These are phyloP conservation scores for Sphyrna mokarran DNA, from an alignment of 2,113 vertebrate genomes.

Conservation along the genomic window DNA sequence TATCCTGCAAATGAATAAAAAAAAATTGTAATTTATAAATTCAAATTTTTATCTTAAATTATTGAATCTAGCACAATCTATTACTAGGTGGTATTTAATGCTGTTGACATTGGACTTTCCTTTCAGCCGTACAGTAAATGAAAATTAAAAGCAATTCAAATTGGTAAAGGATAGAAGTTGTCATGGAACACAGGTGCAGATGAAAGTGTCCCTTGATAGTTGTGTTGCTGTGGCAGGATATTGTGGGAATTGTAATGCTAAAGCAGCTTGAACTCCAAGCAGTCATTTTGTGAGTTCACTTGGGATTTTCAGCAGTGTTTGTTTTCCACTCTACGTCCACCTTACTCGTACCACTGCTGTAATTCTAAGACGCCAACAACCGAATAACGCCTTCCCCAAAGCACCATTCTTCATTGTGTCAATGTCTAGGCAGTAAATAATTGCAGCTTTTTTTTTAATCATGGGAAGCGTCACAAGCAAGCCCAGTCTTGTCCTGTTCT, in stretches of 20 bases:
- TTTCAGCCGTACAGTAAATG: background rate
- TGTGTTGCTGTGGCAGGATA: background rate
- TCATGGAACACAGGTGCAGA: background rate
- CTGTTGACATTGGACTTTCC: background rate
- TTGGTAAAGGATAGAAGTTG: background rate
- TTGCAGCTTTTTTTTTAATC: background rate
- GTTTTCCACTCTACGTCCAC: background rate
- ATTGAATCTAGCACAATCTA: background rate
- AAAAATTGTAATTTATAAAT: background rate
- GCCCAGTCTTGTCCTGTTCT: background rate
- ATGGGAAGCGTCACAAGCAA: background rate
- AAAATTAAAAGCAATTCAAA: background rate
- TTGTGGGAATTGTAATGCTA: background rate
- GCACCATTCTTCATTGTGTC: background rate
- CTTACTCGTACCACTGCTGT: background rate
- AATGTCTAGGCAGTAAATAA: background rate
- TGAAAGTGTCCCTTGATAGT: background rate
- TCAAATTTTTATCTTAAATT: background rate
- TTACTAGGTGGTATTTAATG: background rate
- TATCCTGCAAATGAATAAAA: no score
- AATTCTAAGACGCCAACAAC: background rate
- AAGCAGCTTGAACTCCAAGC: background rate
- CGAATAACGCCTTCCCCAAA: no score
- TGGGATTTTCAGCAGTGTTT: background rate
- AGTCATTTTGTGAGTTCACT: background rate